A percentile compares a stretch with the other conserved stretches of the same genome.
phyloP scores from a whole-genome alignment of 2,888 invertebrate species.

The Theretra japonica region DNA sequence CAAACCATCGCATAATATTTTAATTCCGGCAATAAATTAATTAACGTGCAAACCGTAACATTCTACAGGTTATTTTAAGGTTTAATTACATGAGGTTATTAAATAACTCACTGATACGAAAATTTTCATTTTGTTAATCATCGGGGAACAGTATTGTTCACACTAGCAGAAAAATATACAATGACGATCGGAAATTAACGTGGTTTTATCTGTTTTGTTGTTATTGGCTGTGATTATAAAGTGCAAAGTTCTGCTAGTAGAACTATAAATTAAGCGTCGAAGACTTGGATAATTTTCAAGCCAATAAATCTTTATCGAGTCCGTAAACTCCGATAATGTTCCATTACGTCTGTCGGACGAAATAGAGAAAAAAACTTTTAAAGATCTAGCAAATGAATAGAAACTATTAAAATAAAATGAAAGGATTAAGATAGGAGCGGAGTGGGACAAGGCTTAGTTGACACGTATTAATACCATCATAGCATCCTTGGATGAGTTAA shows the following conservation, averaged over 20 bases:
- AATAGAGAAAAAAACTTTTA: neutral
- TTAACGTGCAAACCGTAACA: slow-evolving; percentile 16
- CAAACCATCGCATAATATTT: slow-evolving; percentile 16
- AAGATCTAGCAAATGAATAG: neutral
- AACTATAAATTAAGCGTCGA: neutral
- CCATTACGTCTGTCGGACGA: neutral
- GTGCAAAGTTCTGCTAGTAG: neutral
- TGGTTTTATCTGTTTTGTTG: neutral
- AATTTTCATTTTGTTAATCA: slow-evolving; percentile 10
- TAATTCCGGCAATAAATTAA: slow-evolving; percentile 17
- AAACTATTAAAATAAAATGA: neutral
- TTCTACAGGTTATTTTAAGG: slow-evolving; percentile 17
- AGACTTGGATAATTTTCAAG: neutral
- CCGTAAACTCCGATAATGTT: neutral
- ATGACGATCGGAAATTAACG: neutral
- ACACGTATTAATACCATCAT: neutral
- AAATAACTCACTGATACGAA: slow-evolving; percentile 18
- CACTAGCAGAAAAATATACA: neutral
- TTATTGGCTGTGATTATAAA: neutral
- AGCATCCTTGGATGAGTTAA: slow-evolving; percentile 1
- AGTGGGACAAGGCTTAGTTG: neutral
- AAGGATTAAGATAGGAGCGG: neutral
- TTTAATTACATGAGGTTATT: slow-evolving; percentile 18
- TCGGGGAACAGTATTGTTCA: neutral
- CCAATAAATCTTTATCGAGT: slow-evolving; percentile 5